Base-by-base conservation (phyloP, 2,888 invertebrate species). In the Eupithecia insigniata region DNA sequence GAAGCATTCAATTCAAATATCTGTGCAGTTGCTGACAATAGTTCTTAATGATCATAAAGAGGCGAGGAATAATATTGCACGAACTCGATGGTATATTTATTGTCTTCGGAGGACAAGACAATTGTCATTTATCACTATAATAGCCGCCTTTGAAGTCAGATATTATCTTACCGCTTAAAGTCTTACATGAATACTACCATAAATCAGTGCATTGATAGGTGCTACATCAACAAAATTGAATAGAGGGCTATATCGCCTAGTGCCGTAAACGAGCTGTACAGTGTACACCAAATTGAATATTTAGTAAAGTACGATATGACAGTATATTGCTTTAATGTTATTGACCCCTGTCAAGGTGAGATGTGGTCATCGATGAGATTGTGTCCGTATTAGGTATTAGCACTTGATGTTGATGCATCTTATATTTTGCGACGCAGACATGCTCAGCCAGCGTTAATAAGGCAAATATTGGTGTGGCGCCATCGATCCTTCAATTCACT, bases 1-100 rank as follows among this genome's bases (percentile, higher is more conserved):
- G 89, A 86, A 85, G 89, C 90, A 92, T 92, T 92, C 92, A 92
- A 92, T 93, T 92, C 92, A 92, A 92, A 92, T 91, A 91, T 89
- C 88, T 81, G 84, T 84, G 83, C 84, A 85, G 82, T 82, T 85
- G 85, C 89, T 89, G 90, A 92, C 92, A 92, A 91, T 92, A 88
- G 88, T 87, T 88, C 89, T 91, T 92, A 92, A 93, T 92, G 92
- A 90, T 89, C 89, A 87, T 89, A 90, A 89, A 87, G 85, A 85
- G 88, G 87, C 89, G 87, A 87, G 90, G 89, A 90, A 89, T 91
- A 93, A 90, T 92, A 92, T 91, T 87, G 89, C 89, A 90, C 89
- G 85, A 84, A 85, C 86, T 87, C 86, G 88, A 87, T 89, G 88
- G 83, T 84, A 86, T 89, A 91, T 92, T 92, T 92, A 93, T 93